These are phyloP conservation scores for Lasioglossum oenotherae DNA, from an alignment of 2,888 invertebrate species.

Conservation along the genomic window DNA sequence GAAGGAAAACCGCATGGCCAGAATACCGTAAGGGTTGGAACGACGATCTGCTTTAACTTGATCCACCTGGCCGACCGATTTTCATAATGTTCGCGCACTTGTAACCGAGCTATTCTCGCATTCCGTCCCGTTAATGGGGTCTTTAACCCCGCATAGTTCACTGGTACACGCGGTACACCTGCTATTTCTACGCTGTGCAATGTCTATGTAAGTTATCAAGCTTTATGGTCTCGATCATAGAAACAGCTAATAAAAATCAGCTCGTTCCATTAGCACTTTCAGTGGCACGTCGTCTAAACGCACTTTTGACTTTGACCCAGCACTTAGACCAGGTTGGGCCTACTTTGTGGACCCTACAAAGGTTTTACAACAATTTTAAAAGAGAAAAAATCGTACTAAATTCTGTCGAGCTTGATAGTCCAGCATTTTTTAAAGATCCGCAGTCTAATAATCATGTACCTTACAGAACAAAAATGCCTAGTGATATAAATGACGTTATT, in stretches of 20 bases:
- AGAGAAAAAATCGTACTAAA: too few relatives aligned
- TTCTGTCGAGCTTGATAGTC: too few relatives aligned
- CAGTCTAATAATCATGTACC: too few relatives aligned
- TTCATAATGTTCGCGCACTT: not conserved
- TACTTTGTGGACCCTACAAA: too few relatives aligned
- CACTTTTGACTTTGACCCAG: not conserved
- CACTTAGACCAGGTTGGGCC: not conserved
- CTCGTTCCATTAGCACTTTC: not conserved
- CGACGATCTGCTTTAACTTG: not conserved
- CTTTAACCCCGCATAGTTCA: not conserved
- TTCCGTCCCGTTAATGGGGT: constrained; percentile 11
- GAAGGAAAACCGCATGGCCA: not conserved
- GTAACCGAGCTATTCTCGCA: not conserved
- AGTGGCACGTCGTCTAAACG: not conserved
- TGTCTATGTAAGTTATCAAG: not conserved
- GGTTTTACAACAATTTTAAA: too few relatives aligned
- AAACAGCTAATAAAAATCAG: not conserved
- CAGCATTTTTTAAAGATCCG: too few relatives aligned
- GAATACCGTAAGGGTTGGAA: constrained; percentile 5
- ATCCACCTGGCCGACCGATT: not conserved
- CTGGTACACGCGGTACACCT: constrained; percentile 4
- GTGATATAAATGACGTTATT: not conserved
- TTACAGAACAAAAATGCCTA: not conserved
- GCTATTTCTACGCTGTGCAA: not conserved
- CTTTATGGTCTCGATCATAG: not conserved